Evolutionary conservation across 2,888 invertebrate species (phyloP).

Genomic region (Caenorhabditis panamensis): DNA sequence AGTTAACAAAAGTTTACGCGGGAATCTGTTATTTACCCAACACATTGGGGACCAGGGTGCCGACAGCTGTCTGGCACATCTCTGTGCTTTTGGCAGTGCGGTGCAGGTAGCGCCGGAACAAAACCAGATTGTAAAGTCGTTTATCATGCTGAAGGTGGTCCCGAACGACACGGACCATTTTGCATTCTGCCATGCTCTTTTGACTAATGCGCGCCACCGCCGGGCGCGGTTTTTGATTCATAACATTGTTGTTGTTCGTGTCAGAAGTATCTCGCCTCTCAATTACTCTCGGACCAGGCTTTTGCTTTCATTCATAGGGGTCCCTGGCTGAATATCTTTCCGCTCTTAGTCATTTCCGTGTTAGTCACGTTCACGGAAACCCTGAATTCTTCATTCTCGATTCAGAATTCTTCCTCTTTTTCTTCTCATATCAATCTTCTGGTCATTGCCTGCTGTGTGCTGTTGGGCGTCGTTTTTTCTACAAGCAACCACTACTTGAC

Average conservation of each 20-base stretch:
- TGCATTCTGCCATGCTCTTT: conserved; percentile 4
- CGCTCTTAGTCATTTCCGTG: background rate
- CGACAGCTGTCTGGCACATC: conserved; percentile 30
- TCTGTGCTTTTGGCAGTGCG: conserved; percentile 28
- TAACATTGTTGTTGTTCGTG: conserved; percentile 13
- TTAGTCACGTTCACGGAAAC: background rate
- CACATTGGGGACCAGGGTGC: background rate
- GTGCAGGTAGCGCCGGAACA: conserved; percentile 35
- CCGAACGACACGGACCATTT: background rate
- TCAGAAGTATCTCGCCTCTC: conserved; percentile 4
- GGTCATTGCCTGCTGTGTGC: background rate
- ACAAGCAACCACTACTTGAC: too few species aligned
- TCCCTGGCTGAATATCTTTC: background rate
- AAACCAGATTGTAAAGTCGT: conserved; percentile 55
- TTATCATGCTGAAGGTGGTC: conserved; percentile 39
- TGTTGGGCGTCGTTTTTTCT: too few species aligned
- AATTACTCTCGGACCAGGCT: conserved; percentile 11
- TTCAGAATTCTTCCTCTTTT: too few species aligned
- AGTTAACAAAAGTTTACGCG: too few species aligned
- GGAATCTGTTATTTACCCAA: too few species aligned
- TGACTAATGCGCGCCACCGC: background rate
- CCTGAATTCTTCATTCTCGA: background rate
- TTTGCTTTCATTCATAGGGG: background rate
- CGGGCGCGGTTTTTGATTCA: conserved; percentile 12
- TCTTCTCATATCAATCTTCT: background rate